Evolutionary conservation across 2,113 vertebrate genomes (phyloP), one percentile per base, ranked within the genome.

Genomic region (Xenus cinereus): DNA sequence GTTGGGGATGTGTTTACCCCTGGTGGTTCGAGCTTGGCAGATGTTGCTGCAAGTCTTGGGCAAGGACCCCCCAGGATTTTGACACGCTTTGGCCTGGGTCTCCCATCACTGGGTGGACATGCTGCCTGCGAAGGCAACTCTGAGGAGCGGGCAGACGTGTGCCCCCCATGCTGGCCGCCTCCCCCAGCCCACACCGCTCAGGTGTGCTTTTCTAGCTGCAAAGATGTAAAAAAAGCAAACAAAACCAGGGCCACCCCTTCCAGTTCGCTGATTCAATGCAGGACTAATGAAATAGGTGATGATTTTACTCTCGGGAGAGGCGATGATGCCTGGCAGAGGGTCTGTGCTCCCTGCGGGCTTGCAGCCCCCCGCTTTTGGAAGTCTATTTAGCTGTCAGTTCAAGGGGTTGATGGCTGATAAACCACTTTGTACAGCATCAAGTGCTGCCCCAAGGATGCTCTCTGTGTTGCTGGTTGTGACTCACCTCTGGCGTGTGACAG

Each of bases 91-190:
- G 66, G 17, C 41, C 69, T 12, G 48, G 26, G 39, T 35, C 43
- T 73, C 18, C 24, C 9, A 5, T 14, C 46, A 2, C 6, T n/a
- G 0, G 1, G 30, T 12, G 35, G 56, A 24, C 13, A 8, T 2
- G 2, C 39, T 21, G 62, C 35, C 26, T 24, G 24, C 5, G 1
- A 51, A 6, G 43, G 90, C 57, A 18, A 28, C 33, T 33, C 51
- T 35, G 51, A 16, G 71, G n/a, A 16, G 21, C 1, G 1, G 21
- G 63, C 30, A 54, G 56, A 28, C 0, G 2, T 8, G 54, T 71
- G 64, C 18, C 56, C 28, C 28, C 21, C 4, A 1, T 4, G 2
- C 56, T 26, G 30, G 19, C 39, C n/a, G 1, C 28, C 13, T 57
- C 18, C 45, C n/a, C 39, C 62, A 68, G 75, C n/a, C 32, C 48